Base-by-base conservation (phyloP, 2,113 vertebrate genomes). In the Pandion haliaetus region DNA sequence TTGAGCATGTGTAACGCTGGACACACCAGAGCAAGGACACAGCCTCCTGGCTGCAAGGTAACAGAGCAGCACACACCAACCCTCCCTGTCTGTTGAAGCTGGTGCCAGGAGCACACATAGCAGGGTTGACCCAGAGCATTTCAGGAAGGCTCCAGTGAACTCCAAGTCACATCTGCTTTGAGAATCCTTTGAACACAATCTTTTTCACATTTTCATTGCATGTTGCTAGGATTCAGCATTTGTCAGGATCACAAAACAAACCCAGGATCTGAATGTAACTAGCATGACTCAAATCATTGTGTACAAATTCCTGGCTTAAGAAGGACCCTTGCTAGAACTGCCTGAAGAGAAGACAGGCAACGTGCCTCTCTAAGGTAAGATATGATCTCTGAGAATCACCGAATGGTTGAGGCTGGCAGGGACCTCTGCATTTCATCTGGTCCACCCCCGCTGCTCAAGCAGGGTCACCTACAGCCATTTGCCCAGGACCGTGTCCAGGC, bases 41-140 rank as follows among this genome's bases (percentile, higher is more conserved):
- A 66, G 25, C 2, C 45, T 73, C 21, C 25, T 15, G 34, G 2
- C 14, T 58, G 16, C 42, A 34, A 78, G 17, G 12, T 24, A 19
- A 6, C 8, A 32, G 16, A 45, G 8, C 49, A 83, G 26, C 0
- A 1, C 12, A 28, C 4, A 1, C 4, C 38, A 74, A 12, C 36
- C 5, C 3, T 0, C 8, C 29, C 15, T 16, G 2, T 2, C 24
- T 76, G 23, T 23, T 59, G 40, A 50, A 81, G 32, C 7, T 54
- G 9, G 20, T 28, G 13, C 28, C 62, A 81, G 23, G 19, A 88
- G 3, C 16, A 26, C 36, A n/a, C 6, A 20, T 0, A 63, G 5
- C n/a, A 50, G 25, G 4, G 11, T 38, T 15, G 23, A 32, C 12
- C 3, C 32, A 49, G 17, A 47, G 26, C 6, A 24, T 42, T 69